phyloP scores from a whole-genome alignment of 2,888 invertebrate genomes.

The Girardia tigrina region DNA sequence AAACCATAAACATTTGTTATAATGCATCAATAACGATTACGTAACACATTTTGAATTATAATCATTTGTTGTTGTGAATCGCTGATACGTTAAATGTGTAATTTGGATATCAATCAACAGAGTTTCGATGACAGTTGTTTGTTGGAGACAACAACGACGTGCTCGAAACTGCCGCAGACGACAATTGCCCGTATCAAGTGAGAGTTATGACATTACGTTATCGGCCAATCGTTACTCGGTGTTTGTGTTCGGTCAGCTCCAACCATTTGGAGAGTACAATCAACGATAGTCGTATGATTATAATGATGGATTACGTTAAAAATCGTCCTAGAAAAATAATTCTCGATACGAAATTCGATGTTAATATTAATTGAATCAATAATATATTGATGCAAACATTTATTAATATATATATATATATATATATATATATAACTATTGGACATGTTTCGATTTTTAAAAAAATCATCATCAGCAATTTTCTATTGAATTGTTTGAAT shows the following conservation, averaged over 20 bases:
- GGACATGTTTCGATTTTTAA: too few species aligned
- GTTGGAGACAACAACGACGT: background rate
- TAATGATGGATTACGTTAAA: slow-evolving; percentile 3
- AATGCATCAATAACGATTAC: too few species aligned
- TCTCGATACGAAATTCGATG: background rate
- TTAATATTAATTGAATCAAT: background rate
- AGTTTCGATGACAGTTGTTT: background rate
- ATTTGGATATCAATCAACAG: background rate
- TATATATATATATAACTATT: too few species aligned
- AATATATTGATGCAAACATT: too few species aligned
- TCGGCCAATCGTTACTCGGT: background rate
- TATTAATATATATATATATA: too few species aligned
- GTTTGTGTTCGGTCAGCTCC: background rate
- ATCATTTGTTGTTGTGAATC: too few species aligned
- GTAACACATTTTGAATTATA: too few species aligned
- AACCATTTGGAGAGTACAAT: background rate
- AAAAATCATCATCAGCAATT: too few species aligned
- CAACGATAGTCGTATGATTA: background rate
- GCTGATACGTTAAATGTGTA: background rate
- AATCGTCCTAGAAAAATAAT: slow-evolving; percentile 1
- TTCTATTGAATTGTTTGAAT: too few species aligned
- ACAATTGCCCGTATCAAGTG: background rate
- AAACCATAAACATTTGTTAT: too few species aligned
- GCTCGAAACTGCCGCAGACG: background rate
- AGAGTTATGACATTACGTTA: background rate